A percentile compares a stretch with the other conserved stretches of the same genome.
These are phyloP conservation scores for Apeltes quadracus DNA, from an alignment of 2,113 vertebrate genomes.

Conservation along the genomic window DNA sequence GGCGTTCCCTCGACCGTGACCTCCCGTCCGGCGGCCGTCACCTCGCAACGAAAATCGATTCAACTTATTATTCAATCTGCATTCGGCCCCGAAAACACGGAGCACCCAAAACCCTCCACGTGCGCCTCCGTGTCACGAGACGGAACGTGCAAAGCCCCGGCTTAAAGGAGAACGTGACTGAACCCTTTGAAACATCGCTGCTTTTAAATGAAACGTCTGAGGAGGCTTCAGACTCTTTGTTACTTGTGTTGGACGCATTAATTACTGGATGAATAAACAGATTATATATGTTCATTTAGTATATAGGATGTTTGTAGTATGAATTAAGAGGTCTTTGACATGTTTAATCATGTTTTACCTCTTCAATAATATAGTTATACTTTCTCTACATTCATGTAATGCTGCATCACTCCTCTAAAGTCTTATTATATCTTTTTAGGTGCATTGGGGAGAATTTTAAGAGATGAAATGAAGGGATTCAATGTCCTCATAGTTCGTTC, in stretches of 20 bases:
- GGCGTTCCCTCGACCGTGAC: not conserved
- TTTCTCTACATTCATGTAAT: not conserved
- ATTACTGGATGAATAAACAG: not conserved
- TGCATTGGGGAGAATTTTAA: not conserved
- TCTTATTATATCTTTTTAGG: not conserved
- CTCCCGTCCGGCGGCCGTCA: not conserved
- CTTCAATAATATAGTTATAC: not conserved
- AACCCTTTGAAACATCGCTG: not conserved
- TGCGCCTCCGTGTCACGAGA: not conserved
- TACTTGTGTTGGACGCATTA: no score
- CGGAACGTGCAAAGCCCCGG: not conserved
- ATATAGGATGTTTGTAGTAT: not conserved
- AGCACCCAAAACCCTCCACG: not conserved
- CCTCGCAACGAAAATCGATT: not conserved
- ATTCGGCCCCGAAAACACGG: not conserved
- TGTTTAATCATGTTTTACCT: not conserved
- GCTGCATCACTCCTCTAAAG: not conserved
- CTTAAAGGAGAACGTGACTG: no score
- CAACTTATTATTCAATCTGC: not conserved
- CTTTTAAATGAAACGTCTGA: not conserved
- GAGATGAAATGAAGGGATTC: not conserved
- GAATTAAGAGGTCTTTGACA: not conserved
- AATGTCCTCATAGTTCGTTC: not conserved
- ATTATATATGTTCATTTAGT: not conserved
- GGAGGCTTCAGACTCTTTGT: not conserved